A percentile compares a stretch with the other conserved stretches of the same genome.
Evolutionary conservation across 2,888 invertebrate genomes (phyloP).

Genomic region (Alsophila aescularia): DNA sequence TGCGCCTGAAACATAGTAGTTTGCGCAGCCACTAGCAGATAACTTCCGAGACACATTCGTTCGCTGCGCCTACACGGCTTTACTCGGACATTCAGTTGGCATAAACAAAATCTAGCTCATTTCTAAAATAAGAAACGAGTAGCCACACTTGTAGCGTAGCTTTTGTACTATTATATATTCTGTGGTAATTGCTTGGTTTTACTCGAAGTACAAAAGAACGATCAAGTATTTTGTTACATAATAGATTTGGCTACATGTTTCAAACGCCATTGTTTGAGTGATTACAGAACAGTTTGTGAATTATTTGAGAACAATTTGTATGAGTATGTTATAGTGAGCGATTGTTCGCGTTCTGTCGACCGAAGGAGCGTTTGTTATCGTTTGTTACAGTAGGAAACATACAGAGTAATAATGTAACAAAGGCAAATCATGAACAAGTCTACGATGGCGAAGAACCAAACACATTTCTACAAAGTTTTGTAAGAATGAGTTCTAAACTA

Average conservation of each 20-base stretch:
- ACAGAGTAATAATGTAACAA: not conserved
- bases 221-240: conserved; percentile 31
- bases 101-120: not conserved
- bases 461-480: too few relatives aligned
- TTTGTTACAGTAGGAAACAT: not conserved
- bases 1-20: too few relatives aligned
- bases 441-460: too few relatives aligned
- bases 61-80: too few relatives aligned
- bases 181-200: not conserved
- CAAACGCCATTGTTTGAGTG: conserved; percentile 4
- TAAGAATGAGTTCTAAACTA: too few relatives aligned
- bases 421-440: not conserved
- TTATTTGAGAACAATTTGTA: not conserved
- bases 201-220: conserved; percentile 42
- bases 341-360: conserved; percentile 7
- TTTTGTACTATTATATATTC: too few relatives aligned
- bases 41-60: too few relatives aligned
- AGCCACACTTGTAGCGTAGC: not conserved
- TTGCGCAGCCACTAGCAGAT: too few relatives aligned
- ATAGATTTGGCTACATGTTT: conserved; percentile 17
- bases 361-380: not conserved
- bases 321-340: not conserved
- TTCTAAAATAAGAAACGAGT: not conserved
- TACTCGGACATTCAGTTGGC: not conserved
- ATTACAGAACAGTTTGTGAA: not conserved